These are phyloP conservation scores for Litocranius walleri DNA, from an alignment of 2,113 vertebrate genomes.

Conservation along the genomic window DNA sequence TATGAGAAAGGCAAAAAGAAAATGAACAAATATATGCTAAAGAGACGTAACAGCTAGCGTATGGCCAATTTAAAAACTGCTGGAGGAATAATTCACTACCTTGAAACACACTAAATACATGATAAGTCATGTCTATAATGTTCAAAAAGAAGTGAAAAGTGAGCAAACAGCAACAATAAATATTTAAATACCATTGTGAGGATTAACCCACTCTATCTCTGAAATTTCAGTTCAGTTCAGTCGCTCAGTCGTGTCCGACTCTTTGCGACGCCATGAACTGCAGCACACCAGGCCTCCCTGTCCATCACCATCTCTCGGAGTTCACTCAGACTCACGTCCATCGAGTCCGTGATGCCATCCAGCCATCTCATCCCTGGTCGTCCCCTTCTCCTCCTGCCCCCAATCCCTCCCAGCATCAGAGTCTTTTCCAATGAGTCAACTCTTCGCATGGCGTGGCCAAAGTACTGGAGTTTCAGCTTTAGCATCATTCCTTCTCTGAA, in stretches of 20 bases:
- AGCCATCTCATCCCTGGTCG: too few species aligned
- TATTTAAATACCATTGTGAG: not conserved
- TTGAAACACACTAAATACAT: not conserved
- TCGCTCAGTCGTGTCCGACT: too few species aligned
- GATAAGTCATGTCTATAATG: not conserved
- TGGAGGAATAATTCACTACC: not conserved
- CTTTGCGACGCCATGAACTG: too few species aligned
- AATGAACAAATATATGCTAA: not conserved
- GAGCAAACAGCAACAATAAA: not conserved
- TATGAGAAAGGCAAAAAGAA: not conserved
- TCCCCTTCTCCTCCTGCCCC: too few species aligned
- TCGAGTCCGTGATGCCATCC: too few species aligned
- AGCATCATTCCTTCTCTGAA: not conserved
- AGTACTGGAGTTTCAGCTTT: too few species aligned
- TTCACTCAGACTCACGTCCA: too few species aligned
- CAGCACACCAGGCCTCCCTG: too few species aligned
- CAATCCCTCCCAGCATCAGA: too few species aligned
- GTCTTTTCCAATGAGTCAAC: too few species aligned
- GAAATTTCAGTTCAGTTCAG: not conserved
- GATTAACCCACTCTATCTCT: not conserved
- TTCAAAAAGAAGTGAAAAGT: not conserved
- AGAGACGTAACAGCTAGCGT: accelerated
- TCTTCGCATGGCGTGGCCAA: too few species aligned
- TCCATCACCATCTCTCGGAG: too few species aligned
- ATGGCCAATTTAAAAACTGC: not conserved